Evolutionary conservation across 1,140 invertebrate species (phyloP), one percentile per base, ranked within the genome.

Genomic region (Drosophila navojoa): DNA sequence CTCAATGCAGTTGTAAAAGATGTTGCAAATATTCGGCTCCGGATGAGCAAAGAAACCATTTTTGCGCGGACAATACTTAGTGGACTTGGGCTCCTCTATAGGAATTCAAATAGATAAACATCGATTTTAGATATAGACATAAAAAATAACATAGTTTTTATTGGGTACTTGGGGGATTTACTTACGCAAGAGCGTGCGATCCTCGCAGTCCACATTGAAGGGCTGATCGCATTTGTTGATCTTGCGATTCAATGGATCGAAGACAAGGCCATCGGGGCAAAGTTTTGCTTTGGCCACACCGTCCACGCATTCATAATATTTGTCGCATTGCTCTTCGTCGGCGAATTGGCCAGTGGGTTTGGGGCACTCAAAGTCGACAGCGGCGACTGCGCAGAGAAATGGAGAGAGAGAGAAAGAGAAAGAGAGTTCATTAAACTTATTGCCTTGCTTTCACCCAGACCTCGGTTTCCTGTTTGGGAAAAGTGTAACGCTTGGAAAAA

Each of bases 21-120:
- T 92, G 87, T 97, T 96, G 93, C 97, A 98, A 3, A 97, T 94
- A 2, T 94, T 91, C 10, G 95, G 92, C 77, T 97, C 96, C 4
- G 96, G 96, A 93, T 98, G 96, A 3, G 96, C 95, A 92, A 97
- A 98, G 94, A 97, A 97, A 5, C 97, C 97, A 91, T 97, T 97
- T 80, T 94, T 94, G 66, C 97, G 94, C 5, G 96, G 97, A 85
- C 97, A 98, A 55, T 95, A 93, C 67, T 93, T 93, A 78, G 93
- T 96, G 4, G 95, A 93, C 79, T 96, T 95, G 29, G 96, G 95
- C 44, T 95, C 94, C 92, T 97, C 96, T 97, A 92, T 52, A 91
- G 19, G 1, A 68, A 6, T 15, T 40, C 7, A 40, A 40, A 40
- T 11, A 40, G 38, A 40, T 11, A 22, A 22, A 22, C 9, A 42